phyloP scores from a whole-genome alignment of 1,140 invertebrate species.

The Leptinotarsa undecemlineata region DNA sequence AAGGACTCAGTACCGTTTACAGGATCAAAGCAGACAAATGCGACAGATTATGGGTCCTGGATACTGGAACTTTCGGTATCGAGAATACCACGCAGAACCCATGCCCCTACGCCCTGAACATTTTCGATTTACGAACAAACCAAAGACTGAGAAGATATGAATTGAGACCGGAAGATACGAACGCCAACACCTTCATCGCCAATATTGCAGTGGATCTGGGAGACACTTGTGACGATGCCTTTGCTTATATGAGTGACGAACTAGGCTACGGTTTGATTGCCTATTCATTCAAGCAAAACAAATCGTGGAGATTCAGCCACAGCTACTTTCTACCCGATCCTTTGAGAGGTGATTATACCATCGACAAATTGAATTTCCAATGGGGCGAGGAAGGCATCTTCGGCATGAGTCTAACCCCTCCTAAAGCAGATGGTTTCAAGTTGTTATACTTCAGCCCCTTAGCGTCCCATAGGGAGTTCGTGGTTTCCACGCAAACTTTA shows the following conservation, averaged over 20 bases:
- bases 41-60: conserved; percentile 78
- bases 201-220: conserved; percentile 81
- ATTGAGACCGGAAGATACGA: conserved; percentile 71
- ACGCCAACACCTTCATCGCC: conserved; percentile 76
- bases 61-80: conserved; percentile 79
- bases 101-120: conserved; percentile 73
- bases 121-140: conserved; percentile 76
- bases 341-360: conserved; percentile 74
- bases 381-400: conserved; percentile 81
- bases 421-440: conserved; percentile 66
- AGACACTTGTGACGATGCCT: conserved; percentile 73
- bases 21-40: conserved; percentile 74
- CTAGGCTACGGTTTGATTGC: conserved; percentile 77
- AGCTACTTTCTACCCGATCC: conserved; percentile 81
- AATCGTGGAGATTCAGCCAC: conserved; percentile 76
- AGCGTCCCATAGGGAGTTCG: conserved; percentile 75
- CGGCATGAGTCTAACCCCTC: conserved; percentile 72
- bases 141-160: conserved; percentile 70
- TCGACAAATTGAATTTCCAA: conserved; percentile 79
- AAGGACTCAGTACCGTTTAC: conserved; percentile 75
- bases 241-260: conserved; percentile 81
- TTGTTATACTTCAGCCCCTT: conserved; percentile 77
- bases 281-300: conserved; percentile 75
- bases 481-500: conserved; percentile 73
- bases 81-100: conserved; percentile 67